Conservation (phyloP, 2,113 vertebrate species). For the Ammospiza nelsoni region DNA sequence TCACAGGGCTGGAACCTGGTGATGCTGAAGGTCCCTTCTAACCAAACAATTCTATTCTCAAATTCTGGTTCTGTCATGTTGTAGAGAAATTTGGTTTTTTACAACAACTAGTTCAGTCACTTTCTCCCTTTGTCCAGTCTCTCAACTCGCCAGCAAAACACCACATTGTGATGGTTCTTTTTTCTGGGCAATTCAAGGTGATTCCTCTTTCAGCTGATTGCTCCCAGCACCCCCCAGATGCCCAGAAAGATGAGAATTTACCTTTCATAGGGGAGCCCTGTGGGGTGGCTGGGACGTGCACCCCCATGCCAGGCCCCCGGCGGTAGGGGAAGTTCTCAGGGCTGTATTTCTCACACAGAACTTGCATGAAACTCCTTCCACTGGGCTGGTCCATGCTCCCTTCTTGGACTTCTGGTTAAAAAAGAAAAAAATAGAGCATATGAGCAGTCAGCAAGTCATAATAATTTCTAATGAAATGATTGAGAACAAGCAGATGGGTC, state of each 20-base stretch:
- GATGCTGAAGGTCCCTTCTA: neutral
- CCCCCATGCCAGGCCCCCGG: conserved; percentile 90
- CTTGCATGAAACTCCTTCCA: conserved; percentile 92
- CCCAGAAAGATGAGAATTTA: conserved; percentile 45
- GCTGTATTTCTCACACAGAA: conserved; percentile 96
- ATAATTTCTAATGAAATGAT: neutral
- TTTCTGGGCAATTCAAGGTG: neutral
- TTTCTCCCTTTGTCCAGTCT: neutral
- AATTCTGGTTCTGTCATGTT: neutral
- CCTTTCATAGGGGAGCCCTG: conserved; percentile 96
- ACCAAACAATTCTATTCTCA: neutral
- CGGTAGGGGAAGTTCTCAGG: conserved; percentile 96
- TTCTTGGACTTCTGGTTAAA: conserved; percentile 70
- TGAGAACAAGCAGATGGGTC: neutral
- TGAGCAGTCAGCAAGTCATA: neutral
- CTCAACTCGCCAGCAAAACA: neutral
- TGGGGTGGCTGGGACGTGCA: conserved; percentile 87
- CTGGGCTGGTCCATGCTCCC: conserved; percentile 86
- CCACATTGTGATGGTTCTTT: neutral
- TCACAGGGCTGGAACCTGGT: neutral
- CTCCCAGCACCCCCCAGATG: neutral
- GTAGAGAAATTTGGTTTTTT: neutral
- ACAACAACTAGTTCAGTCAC: neutral
- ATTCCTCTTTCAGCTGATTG: neutral
- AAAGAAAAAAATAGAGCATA: neutral